A percentile compares a stretch with the other conserved stretches of the same genome.
Evolutionary conservation across 2,888 invertebrate species (phyloP).

Genomic region (Megalurothrips usitatus): DNA sequence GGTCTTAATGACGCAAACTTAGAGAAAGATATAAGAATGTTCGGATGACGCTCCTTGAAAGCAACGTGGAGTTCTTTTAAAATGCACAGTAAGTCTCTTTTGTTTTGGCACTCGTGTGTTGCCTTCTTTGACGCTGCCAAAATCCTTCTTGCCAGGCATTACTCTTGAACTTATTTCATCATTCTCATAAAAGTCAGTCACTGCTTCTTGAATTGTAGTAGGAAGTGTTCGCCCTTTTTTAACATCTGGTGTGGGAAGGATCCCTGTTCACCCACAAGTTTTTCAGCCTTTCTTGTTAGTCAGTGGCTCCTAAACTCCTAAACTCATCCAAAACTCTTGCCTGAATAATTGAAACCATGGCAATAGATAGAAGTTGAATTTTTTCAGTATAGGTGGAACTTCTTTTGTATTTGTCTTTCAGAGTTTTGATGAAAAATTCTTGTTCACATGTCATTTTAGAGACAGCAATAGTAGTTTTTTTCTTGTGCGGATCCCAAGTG

Average conservation of each 20-base stretch:
- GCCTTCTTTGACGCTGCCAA: slow-evolving; percentile 31
- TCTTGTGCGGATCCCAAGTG: no score
- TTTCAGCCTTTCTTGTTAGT: slow-evolving; percentile 33
- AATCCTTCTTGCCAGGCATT: slow-evolving; percentile 35
- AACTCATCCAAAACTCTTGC: slow-evolving; percentile 30
- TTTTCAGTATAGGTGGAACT: background rate
- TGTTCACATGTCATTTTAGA: background rate
- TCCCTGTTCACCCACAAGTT: slow-evolving; percentile 31
- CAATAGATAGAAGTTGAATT: background rate
- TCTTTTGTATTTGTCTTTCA: background rate
- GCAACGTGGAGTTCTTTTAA: background rate
- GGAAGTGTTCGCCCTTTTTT: slow-evolving; percentile 31
- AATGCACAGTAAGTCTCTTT: slow-evolving; percentile 31
- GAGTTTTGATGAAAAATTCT: background rate
- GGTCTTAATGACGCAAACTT: slow-evolving; percentile 30
- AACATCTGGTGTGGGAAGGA: slow-evolving; percentile 32
- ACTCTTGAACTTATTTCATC: slow-evolving; percentile 34
- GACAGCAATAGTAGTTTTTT: no score
- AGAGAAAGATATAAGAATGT: slow-evolving; percentile 27
- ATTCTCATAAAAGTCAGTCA: slow-evolving; percentile 33
- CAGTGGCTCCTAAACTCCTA: slow-evolving; percentile 31
- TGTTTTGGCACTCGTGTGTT: slow-evolving; percentile 30
- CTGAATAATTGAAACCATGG: slow-evolving; percentile 28
- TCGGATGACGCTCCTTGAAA: no score
- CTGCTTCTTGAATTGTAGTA: background rate